Base-by-base conservation (phyloP, 64 coral and sea anemone species). In the Cladopsammia gracilis region DNA sequence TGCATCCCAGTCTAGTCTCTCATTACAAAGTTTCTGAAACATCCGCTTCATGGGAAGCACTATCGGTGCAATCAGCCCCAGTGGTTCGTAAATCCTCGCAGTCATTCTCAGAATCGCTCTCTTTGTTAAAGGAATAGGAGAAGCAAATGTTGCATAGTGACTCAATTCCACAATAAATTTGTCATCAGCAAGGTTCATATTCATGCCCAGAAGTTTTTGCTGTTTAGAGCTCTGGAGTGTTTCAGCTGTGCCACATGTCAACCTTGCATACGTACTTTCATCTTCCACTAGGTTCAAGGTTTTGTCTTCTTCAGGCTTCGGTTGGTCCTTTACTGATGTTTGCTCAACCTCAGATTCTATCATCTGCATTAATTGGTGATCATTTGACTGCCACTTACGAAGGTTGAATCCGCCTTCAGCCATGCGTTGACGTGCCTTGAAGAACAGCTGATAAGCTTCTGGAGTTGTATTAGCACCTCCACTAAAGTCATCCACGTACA, bases 401-500 rank as follows among this genome's bases (percentile, higher is more conserved):
- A 95, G 71, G 49, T 95, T 95, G 25, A 95, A 90, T 12, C 93
- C 87, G 22, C 93, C 93, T 64, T 89, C 78, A 10, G 45, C 45
- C 87, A 89, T 89, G 12, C 82, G 19, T 25, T 12, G 10, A 25
- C 76, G 83, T 3, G 78, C 79, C 25, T 95, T 78, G 16, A 46
- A 43, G 46, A 89, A 90, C 12, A 77, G 11, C 5, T 84, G 48
- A 13, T 85, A 77, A 20, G 94, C 94, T 42, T 78, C 18, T 1
- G 86, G 45, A 25, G 49, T 43, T 19, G 11, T 72, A 5, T 95
- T 10, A 4, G 24, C 34, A 7, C 88, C 94, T 20, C 88, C 58
- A n/a, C 68, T 22, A 22, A 91, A 82, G 51, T 95, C 89, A 51
- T 95, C 94, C 49, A 95, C 88, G 61, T 88, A 94, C 7, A 82